Base-by-base conservation (phyloP, 1,140 invertebrate species). In the Sarcophaga peregrina region DNA sequence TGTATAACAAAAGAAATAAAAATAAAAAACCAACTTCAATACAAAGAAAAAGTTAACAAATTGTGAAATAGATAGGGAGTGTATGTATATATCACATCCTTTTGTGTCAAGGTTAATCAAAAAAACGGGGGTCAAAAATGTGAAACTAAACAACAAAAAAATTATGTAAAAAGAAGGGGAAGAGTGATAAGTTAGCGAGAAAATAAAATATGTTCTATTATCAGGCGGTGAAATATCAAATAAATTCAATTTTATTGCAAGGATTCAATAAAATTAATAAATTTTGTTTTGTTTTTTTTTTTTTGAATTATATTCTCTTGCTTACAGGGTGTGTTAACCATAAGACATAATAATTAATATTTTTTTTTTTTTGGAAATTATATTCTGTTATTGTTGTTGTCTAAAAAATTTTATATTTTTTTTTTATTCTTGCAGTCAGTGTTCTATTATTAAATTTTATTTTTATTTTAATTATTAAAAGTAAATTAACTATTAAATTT, bases 251-350 rank as follows among this genome's bases (percentile, higher is more conserved):
- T 8, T 58, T 8, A 58, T 58, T 58, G 1, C 54, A 15, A 58
- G 25, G 25, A 37, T 37, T 37, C 25, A 58, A n/a, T 58, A 58
- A n/a, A n/a, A 58, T 58, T 68, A 68, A 68, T 20, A 58, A 13
- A 20, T 75, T 75, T 52, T 52, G n/a, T 76, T 48, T 48, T 6
- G n/a, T 76, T 76, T 50, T 78, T 48, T 6, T 48, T 76, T 76
- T 50, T 78, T 78, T 52, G 50, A 48, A 78, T 9, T 17, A 15
- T 48, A 47, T 76, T 48, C 20, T 48, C 17, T 78, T 78, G 75
- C 75, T 78, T 78, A 78, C 75, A 72, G 80, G 82, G 87, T 88
- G 88, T 90, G 88, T 90, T 87, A 90, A 90, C 88, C 88, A 89
- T 89, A 89, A 90, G 88, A 90, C 88, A 90, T 90, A 84, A 84